Base-by-base conservation (phyloP, 53 echinoderm and acorn worm species). In the Hippasteria phrygiana region DNA sequence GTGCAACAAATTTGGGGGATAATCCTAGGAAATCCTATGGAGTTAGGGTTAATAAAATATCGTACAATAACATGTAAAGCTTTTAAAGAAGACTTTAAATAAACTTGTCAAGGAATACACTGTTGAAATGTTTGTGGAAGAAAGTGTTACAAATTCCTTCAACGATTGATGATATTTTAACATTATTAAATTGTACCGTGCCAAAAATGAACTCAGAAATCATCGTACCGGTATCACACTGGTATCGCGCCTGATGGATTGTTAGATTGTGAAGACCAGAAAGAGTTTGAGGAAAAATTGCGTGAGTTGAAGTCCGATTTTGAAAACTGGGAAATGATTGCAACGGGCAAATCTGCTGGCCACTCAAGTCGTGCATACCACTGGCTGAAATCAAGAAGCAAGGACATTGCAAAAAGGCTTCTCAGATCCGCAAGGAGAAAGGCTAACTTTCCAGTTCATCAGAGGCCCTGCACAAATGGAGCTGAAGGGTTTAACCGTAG, bases 361-460 rank as follows among this genome's bases (percentile, higher is more conserved):
- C 62, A 88, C 31, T 62, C 65, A 4, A 88, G 88, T 31, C 62
- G 75, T 31, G 88, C 88, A 56, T 88, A 74, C 75, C 43, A n/a
- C n/a, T 88, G 88, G 76, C 62, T 88, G 14, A 41, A 75, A 28
- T 55, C 55, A 34, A 74, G 75, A 41, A 76, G 88, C 75, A 75
- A 75, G 7, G 75, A 75, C 56, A 74, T 88, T 39, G 59, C 41
- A 55, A 88, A 88, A 40, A 74, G 88, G 29, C 28, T 88, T 51
- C 75, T 88, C 54, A 88, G 41, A 88, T 74, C 75, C 18, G 88
- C 88, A 42, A 74, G 88, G 39, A 54, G 88, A 37, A 75, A 88
- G 75, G 88, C 76, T 62, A 75, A 75, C 43, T 88, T 74, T 43
- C 62, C 88, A 9, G 59, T 59, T 24, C 42, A 88, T 39, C 38